A percentile compares a stretch with the other conserved stretches of the same genome.
These are phyloP conservation scores for Anadara kagoshimensis DNA, from an alignment of 1,140 invertebrate species.

Conservation along the genomic window DNA sequence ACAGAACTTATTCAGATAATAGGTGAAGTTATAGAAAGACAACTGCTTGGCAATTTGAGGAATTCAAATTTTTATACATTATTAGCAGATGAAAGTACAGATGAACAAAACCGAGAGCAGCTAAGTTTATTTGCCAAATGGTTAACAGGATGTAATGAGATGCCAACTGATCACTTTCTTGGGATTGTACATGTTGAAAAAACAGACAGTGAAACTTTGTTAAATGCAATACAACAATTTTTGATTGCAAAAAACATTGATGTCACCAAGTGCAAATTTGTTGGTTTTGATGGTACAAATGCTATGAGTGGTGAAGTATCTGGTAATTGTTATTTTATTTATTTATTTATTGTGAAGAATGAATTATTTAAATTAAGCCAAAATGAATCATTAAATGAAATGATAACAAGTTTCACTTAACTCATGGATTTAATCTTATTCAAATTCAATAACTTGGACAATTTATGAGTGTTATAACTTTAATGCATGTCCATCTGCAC, in stretches of 20 bases:
- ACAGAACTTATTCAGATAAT: not conserved
- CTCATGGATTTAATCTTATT: too few species aligned
- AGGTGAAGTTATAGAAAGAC: not conserved
- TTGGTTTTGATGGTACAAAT: not conserved
- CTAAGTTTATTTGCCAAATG: not conserved
- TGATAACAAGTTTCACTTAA: too few species aligned
- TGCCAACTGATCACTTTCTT: not conserved
- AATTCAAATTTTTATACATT: not conserved
- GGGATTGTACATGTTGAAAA: not conserved
- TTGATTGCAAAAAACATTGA: too few species aligned
- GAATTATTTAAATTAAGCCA: too few species aligned
- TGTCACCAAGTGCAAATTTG: not conserved
- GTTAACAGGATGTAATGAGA: too few species aligned
- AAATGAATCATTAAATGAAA: too few species aligned
- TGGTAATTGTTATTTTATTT: conserved; percentile 1
- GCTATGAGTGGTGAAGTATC: conserved; percentile 1
- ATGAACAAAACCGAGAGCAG: not conserved
- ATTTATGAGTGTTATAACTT: too few species aligned
- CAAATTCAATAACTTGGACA: too few species aligned
- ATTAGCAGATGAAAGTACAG: not conserved
- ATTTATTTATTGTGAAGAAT: not conserved
- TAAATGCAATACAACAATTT: too few species aligned
- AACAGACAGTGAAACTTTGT: not conserved
- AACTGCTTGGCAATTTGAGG: not conserved
- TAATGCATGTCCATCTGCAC: too few species aligned